These are phyloP conservation scores for Casuarius casuarius DNA, from an alignment of 2,113 vertebrate species.

Conservation along the genomic window DNA sequence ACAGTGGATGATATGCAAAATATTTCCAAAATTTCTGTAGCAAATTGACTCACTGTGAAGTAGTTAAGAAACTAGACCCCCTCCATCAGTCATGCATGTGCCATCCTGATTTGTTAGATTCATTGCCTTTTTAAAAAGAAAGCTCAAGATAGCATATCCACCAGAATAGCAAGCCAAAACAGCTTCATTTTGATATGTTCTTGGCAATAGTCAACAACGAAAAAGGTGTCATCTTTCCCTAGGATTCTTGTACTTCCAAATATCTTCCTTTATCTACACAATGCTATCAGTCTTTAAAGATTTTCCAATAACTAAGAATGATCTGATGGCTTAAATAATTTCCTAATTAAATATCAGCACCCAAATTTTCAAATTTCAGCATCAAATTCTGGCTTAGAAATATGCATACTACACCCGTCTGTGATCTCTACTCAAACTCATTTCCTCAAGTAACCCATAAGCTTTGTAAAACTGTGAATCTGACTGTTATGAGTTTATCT, in stretches of 20 bases:
- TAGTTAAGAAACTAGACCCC: not conserved
- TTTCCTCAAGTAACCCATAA: not conserved
- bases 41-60: not conserved
- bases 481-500: not conserved
- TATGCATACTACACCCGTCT: not conserved
- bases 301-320: not conserved
- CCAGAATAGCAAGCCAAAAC: not conserved
- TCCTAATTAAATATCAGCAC: not conserved
- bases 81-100: not conserved
- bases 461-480: not conserved
- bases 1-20: not conserved
- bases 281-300: not conserved
- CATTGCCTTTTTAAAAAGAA: not conserved
- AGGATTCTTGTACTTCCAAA: not conserved
- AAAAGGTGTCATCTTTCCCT: not conserved
- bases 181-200: not conserved
- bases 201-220: not conserved
- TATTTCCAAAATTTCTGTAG: not conserved
- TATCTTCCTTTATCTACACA: not conserved
- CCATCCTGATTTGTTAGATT: not conserved
- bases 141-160: not conserved
- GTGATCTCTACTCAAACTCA: not conserved
- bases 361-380: not conserved
- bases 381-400: not conserved
- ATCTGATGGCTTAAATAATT: not conserved